A percentile compares a stretch with the other conserved stretches of the same genome.
These are phyloP conservation scores for Loriculus beryllinus DNA, from an alignment of 2,797 vertebrate species.

Conservation along the genomic window DNA sequence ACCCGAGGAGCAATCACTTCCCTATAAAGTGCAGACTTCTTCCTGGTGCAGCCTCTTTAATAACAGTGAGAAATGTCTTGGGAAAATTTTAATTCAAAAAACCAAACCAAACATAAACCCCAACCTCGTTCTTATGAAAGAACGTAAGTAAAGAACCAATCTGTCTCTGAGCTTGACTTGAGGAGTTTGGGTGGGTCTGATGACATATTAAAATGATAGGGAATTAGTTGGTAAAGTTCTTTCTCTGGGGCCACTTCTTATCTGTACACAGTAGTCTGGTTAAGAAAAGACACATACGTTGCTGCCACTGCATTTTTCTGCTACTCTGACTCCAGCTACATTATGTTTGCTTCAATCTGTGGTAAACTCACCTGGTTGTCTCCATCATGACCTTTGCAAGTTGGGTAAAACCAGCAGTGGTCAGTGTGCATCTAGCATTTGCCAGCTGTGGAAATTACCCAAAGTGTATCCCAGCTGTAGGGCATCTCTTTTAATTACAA, in stretches of 20 bases:
- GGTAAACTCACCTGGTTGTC: background rate
- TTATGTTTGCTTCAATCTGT: background rate
- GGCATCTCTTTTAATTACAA: background rate
- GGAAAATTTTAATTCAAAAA: background rate
- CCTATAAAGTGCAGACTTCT: accelerated
- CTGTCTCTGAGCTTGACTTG: background rate
- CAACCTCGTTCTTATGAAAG: accelerated
- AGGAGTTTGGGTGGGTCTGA: background rate
- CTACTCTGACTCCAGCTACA: background rate
- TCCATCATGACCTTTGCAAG: background rate
- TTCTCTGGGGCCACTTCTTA: background rate
- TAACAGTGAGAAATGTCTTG: background rate
- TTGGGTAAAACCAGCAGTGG: background rate
- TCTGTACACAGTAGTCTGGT: background rate
- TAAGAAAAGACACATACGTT: background rate
- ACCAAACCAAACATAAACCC: background rate
- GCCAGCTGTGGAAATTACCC: background rate
- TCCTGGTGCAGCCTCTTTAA: background rate
- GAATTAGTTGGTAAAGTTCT: background rate
- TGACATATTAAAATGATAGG: background rate
- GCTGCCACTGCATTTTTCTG: background rate
- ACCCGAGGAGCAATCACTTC: background rate
- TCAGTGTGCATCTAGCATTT: background rate
- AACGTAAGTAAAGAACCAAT: background rate
- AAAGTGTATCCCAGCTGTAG: background rate